These are phyloP conservation scores for Stegostoma tigrinum DNA, from an alignment of 2,113 vertebrate species.

Conservation along the genomic window DNA sequence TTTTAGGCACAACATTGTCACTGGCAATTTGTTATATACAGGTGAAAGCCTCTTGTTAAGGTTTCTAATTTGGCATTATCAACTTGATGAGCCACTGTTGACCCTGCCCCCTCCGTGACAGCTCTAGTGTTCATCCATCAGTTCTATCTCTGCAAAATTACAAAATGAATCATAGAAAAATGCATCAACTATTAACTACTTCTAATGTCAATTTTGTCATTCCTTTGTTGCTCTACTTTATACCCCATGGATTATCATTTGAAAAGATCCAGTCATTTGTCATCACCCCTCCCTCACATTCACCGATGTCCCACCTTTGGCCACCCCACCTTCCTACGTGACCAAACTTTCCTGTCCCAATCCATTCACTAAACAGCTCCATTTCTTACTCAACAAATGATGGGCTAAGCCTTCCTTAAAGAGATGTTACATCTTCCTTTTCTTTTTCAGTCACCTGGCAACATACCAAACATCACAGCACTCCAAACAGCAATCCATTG, in stretches of 20 bases:
- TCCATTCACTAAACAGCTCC: background rate
- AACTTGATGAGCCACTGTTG: conserved; percentile 18
- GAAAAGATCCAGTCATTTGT: background rate
- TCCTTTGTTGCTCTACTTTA: background rate
- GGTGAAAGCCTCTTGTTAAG: conserved; percentile 20
- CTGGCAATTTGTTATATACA: conserved; percentile 17
- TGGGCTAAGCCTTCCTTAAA: background rate
- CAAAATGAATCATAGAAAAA: conserved; percentile 14
- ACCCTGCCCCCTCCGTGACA: background rate
- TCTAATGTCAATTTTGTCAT: background rate
- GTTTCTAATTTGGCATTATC: conserved; percentile 25
- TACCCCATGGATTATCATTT: too few species aligned
- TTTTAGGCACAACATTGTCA: background rate
- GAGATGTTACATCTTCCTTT: background rate
- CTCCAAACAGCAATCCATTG: background rate
- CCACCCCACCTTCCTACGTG: too few species aligned
- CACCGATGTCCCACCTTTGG: too few species aligned
- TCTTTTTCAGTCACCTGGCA: background rate
- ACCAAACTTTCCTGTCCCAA: background rate
- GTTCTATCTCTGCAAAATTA: background rate
- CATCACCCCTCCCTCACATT: background rate
- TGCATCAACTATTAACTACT: background rate
- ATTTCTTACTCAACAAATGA: background rate
- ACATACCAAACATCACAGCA: background rate
- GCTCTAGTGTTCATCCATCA: background rate